Conservation (phyloP, 2,113 vertebrate species). For the Cromileptes altivelis region DNA sequence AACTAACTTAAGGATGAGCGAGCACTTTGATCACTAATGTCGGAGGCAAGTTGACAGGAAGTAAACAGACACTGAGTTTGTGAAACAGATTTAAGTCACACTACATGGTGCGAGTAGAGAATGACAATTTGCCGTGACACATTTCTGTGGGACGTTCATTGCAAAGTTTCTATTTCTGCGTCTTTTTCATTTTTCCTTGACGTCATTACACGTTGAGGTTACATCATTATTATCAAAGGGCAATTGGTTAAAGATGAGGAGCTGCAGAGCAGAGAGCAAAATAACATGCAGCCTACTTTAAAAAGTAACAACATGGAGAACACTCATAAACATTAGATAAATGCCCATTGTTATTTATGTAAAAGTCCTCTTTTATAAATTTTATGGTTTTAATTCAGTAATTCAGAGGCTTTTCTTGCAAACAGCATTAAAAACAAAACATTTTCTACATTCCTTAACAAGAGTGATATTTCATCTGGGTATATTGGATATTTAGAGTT, state of each 20-base stretch:
- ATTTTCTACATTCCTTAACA: conserved; percentile 22
- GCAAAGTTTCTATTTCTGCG: background rate
- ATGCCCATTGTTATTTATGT: background rate
- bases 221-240: background rate
- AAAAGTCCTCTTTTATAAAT: background rate
- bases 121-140: background rate
- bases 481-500: conserved; percentile 18
- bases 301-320: conserved; percentile 2
- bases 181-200: background rate
- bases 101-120: background rate
- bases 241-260: background rate
- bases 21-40: too few relatives aligned
- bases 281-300: background rate
- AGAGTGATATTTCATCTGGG: conserved; percentile 38
- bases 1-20: too few relatives aligned
- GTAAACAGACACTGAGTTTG: too few relatives aligned
- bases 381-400: background rate
- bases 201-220: conserved; percentile 1
- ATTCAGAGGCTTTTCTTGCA: background rate
- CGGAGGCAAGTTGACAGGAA: too few relatives aligned
- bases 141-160: background rate
- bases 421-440: conserved; percentile 18
- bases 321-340: conserved; percentile 19
- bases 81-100: too few relatives aligned
- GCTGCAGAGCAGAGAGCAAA: background rate